A percentile compares a stretch with the other conserved stretches of the same genome.
Evolutionary conservation across 2,888 invertebrate species (phyloP).

Genomic region (Caradrina clavipalpis): DNA sequence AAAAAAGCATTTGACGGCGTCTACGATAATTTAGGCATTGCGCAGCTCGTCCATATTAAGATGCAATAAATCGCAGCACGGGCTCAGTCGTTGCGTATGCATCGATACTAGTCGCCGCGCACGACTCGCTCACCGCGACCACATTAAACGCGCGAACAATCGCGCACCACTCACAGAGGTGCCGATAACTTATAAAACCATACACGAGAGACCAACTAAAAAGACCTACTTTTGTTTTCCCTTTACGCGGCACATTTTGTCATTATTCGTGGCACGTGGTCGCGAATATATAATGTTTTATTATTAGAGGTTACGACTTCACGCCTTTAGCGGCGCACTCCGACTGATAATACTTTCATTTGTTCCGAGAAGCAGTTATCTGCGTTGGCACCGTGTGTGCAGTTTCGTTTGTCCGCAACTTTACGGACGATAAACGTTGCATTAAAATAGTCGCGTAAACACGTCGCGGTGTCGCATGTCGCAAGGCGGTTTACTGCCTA

Average conservation of each 20-base stretch:
- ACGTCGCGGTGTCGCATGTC: conserved; percentile 53
- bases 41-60: conserved; percentile 56
- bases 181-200: conserved; percentile 83
- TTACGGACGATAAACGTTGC: conserved; percentile 66
- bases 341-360: conserved; percentile 88
- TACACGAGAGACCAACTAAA: conserved; percentile 77
- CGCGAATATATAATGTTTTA: conserved; percentile 90
- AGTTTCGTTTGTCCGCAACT: conserved; percentile 67
- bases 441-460: conserved; percentile 63
- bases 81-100: conserved; percentile 54
- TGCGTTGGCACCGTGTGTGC: conserved; percentile 67
- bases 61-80: conserved; percentile 58
- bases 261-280: conserved; percentile 89
- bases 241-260: conserved; percentile 82
- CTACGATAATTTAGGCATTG: conserved; percentile 59
- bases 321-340: conserved; percentile 84
- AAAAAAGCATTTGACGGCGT: conserved; percentile 15
- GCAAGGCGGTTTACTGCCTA: conserved; percentile 37
- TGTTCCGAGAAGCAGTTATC: conserved; percentile 87
- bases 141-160: conserved; percentile 74
- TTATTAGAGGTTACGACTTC: conserved; percentile 88
- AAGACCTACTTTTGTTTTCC: conserved; percentile 85
- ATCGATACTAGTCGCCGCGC: conserved; percentile 62
- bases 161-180: conserved; percentile 73
- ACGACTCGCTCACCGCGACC: conserved; percentile 61